phyloP scores from a whole-genome alignment of 1,140 invertebrate genomes.

The Drosophila quadrilineata region DNA sequence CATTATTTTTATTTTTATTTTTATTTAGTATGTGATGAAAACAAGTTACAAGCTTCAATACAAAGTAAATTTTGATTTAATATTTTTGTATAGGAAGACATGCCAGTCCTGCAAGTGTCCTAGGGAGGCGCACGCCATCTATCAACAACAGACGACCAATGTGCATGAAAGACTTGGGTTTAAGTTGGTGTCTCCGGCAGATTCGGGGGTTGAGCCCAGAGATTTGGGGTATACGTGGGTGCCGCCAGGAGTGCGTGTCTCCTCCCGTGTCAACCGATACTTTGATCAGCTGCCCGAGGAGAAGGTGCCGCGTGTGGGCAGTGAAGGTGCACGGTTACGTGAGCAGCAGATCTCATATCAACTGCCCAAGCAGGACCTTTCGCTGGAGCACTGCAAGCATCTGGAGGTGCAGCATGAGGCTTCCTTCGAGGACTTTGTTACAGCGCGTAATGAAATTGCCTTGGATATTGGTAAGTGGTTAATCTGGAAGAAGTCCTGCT shows the following conservation, averaged over 20 bases:
- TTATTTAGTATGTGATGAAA: too few relatives aligned
- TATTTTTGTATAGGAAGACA: conserved; percentile 54
- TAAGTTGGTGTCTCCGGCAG: conserved; percentile 82
- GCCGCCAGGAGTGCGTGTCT: conserved; percentile 87
- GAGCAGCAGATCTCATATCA: conserved; percentile 93
- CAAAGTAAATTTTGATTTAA: too few relatives aligned
- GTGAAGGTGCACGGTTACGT: conserved; percentile 89
- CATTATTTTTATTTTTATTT: too few relatives aligned
- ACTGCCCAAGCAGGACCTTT: conserved; percentile 96
- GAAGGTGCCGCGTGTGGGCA: conserved; percentile 89
- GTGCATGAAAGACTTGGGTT: conserved; percentile 88
- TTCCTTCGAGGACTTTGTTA: conserved; percentile 94
- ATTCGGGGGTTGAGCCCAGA: conserved; percentile 83
- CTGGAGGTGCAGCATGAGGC: conserved; percentile 88
- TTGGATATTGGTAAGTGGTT: conserved; percentile 91
- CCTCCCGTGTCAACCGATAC: conserved; percentile 86
- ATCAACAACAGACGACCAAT: conserved; percentile 89
- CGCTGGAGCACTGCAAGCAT: conserved; percentile 93
- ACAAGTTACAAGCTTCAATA: too few relatives aligned
- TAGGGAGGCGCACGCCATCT: conserved; percentile 89
- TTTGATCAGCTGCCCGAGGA: conserved; percentile 89
- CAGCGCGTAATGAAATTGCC: conserved; percentile 95
- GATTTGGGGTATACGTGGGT: conserved; percentile 90
- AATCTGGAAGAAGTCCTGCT: neutral
- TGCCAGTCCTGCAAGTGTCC: conserved; percentile 95